These are phyloP conservation scores for Microtus pennsylvanicus DNA, from an alignment of 2,113 vertebrate species.

Conservation along the genomic window DNA sequence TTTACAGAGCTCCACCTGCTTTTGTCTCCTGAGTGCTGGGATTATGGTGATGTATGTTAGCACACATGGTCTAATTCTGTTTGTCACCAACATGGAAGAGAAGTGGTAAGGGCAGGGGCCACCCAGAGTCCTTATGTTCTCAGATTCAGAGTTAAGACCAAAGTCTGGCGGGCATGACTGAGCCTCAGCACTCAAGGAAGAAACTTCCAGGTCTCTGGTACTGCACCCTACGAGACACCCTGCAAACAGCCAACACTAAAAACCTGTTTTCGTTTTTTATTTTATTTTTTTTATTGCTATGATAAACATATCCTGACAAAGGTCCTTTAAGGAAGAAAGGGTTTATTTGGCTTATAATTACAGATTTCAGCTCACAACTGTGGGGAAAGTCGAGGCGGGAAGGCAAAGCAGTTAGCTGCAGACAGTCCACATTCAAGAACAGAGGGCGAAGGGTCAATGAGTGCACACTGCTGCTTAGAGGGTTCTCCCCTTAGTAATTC, in stretches of 20 bases:
- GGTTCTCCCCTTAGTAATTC: background rate
- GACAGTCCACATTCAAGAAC: no score
- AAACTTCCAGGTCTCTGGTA: background rate
- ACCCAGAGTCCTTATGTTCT: background rate
- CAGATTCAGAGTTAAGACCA: background rate
- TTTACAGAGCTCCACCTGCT: background rate
- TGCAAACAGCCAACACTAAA: background rate
- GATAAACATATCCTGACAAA: background rate
- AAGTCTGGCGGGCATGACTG: background rate
- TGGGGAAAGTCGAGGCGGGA: background rate
- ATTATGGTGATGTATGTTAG: background rate
- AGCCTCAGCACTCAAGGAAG: background rate
- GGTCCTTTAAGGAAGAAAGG: background rate
- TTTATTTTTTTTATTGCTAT: background rate
- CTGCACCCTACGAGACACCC: background rate
- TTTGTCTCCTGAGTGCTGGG: background rate
- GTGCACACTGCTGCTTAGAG: no score
- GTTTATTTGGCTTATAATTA: background rate
- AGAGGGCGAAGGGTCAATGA: background rate
- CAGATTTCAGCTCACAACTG: background rate
- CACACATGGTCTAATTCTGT: background rate
- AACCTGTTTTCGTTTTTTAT: background rate
- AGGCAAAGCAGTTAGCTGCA: no score
- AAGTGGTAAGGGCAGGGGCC: background rate
- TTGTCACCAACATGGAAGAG: background rate